Evolutionary conservation across 2,888 invertebrate species (phyloP), one percentile per base, ranked within the genome.

Genomic region (Stenichneumon culpator): DNA sequence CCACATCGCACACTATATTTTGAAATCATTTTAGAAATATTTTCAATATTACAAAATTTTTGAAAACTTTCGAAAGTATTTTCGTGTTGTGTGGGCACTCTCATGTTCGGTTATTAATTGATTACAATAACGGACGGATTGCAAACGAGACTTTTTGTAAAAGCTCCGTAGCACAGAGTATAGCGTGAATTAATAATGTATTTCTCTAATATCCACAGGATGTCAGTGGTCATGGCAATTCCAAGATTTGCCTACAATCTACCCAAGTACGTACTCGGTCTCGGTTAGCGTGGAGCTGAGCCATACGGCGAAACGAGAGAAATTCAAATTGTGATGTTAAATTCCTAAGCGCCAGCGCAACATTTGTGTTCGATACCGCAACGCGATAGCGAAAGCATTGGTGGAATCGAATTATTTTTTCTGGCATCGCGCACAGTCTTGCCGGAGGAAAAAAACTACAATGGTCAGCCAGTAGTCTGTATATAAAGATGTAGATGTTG

Each of bases 141-240:
- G 16, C 44, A 44, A 16, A 44, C 44, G 11, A 44, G 16, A 14
- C 3, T 44, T 14, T 16, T 16, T 44, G 44, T 44, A 44, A 16
- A 14, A 44, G 3, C 14, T 44, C 44, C 4, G 16, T 44, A 44
- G 54, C 4, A 54, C 9, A 25, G 22, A 54, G 82, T 83, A 50
- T 83, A 50, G 32, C 36, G 77, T 81, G 77, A 84, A 75, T 89
- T 87, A 77, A 89, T 87, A 88, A 86, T 89, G 89, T 82, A 16
- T 72, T 69, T 78, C 14, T 52, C 28, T 50, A 44, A 22, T 28
- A 47, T 93, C 96, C 95, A 86, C 95, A 97, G 98, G 94, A 96
- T 97, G 95, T 97, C 97, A 86, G 96, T 97, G 94, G 95, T 98
- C 91, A 97, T 97, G 96, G 97, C 97, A 90, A 97, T 98, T 93